Base-by-base conservation (phyloP, 2,797 vertebrate species). In the Sus cebifrons region DNA sequence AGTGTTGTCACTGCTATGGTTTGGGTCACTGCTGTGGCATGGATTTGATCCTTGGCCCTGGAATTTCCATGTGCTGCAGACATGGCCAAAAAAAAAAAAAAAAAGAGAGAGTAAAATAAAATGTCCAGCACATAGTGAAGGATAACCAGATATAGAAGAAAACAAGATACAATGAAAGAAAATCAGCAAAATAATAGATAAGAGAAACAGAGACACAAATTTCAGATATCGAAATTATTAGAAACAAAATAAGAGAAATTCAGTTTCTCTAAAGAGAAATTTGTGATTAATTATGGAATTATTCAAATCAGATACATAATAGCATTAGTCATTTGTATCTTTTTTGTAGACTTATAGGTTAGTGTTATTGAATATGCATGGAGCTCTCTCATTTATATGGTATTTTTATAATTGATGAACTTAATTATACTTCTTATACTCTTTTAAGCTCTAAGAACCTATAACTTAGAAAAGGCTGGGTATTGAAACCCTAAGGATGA, bases 231-330 rank as follows among this genome's bases (percentile, higher is more conserved):
- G 44, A 86, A 89, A 78, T 95, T 56, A 82, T 52, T 75, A 49
- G 23, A 81, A 40, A 78, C 83, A 92, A 58, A 25, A 60, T 62
- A 62, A 94, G 91, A 74, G 74, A 93, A 90, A 54, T 91, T 96
- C 54, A 86, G 65, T 92, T 89, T 65, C 25, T 65, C 40, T 77
- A 83, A 82, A 94, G 91, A 74, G 67, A 93, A 90, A 60, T 86
- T 96, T 60, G 44, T 44, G 44, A 92, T 91, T 91, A 81, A 87
- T 82, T 49, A 65, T 73, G 77, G 54, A 93, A 54, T 91, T 88
- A 89, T 60, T 92, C 56, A 82, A 84, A 73, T 86, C 14, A 64
- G 49, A 78, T 73, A 67, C 56, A 36, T 40, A 65, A 5, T 44
- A 91, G 23, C 77, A 27, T 89, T 88, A 82, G 29, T 64, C 58